Conservation (phyloP, 2,888 invertebrate species). For the Lacanobia oleracea region DNA sequence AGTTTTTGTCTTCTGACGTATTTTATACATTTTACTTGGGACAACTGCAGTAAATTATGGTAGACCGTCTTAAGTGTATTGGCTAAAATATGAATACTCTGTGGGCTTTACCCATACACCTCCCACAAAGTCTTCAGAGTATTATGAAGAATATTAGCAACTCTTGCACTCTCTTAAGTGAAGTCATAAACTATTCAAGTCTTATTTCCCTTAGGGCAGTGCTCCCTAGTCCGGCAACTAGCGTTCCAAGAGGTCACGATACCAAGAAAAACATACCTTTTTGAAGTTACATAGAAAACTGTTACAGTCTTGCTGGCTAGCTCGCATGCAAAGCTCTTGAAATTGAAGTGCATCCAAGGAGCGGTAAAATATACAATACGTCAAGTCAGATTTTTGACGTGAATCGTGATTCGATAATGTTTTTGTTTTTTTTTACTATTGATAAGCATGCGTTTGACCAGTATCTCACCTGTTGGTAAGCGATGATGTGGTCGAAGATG, state of each 20-base stretch:
- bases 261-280: neutral
- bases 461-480: too few relatives aligned
- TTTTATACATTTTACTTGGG: neutral
- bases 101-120: neutral
- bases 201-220: neutral
- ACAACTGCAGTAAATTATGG: too few relatives aligned
- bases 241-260: neutral
- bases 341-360: neutral
- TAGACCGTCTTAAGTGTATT: neutral
- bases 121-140: too few relatives aligned
- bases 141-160: neutral
- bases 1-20: neutral
- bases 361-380: neutral
- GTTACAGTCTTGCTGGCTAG: neutral
- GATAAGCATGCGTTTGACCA: too few relatives aligned
- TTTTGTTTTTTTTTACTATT: too few relatives aligned
- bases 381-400: neutral
- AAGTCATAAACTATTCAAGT: neutral
- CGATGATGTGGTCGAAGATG: too few relatives aligned
- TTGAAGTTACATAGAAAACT: neutral
- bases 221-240: neutral
- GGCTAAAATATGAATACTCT: neutral
- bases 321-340: neutral
- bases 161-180: neutral
- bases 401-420: neutral